Evolutionary conservation across 2,113 vertebrate species (phyloP).

Genomic region (Equus quagga): DNA sequence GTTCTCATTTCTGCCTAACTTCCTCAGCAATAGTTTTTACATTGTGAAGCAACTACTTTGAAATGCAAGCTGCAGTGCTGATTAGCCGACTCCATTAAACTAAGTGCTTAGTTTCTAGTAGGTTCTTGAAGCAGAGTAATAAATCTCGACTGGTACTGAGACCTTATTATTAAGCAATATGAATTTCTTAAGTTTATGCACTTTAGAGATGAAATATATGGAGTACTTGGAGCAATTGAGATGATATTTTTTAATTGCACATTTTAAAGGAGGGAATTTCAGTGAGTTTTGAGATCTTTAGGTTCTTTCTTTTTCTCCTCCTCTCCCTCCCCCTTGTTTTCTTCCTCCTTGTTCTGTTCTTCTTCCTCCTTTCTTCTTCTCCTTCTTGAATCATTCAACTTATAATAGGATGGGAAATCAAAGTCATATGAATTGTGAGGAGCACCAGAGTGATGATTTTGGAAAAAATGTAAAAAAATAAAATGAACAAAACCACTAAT

Average conservation of each 20-base stretch:
- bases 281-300: background rate
- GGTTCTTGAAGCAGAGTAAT: slow-evolving; percentile 24
- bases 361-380: background rate
- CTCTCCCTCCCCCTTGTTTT: background rate
- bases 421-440: slow-evolving; percentile 8
- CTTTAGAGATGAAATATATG: background rate
- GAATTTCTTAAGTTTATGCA: slow-evolving; percentile 10
- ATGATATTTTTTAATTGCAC: background rate
- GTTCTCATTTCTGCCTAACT: slow-evolving; percentile 21
- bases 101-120: background rate
- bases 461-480: background rate
- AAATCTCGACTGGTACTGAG: background rate
- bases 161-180: slow-evolving; percentile 7
- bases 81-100: background rate
- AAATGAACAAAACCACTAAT: background rate
- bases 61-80: slow-evolving; percentile 12
- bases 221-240: background rate
- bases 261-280: background rate
- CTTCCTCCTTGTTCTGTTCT: background rate
- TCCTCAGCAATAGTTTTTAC: background rate
- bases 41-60: background rate
- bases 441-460: background rate
- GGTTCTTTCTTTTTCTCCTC: background rate
- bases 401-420: background rate
- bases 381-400: background rate